Evolutionary conservation across 2,113 vertebrate genomes (phyloP).

Genomic region (Cottus gobio): DNA sequence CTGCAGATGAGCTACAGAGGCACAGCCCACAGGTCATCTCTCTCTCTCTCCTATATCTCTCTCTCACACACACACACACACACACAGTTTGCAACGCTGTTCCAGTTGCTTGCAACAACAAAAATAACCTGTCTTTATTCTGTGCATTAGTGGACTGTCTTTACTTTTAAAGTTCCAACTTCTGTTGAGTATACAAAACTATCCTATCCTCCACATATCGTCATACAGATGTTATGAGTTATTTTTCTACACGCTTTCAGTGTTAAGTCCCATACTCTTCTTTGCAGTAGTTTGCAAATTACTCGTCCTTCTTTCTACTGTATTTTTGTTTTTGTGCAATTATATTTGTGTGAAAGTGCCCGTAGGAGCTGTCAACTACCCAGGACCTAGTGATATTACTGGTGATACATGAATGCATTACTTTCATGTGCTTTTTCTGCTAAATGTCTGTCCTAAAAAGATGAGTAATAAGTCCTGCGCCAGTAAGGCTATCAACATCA

Average conservation of each 20-base stretch:
- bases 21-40: slow-evolving; percentile 75
- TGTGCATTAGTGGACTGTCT: neutral
- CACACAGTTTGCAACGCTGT: neutral
- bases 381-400: neutral
- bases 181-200: neutral
- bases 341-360: neutral
- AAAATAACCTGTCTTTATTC: too few relatives aligned
- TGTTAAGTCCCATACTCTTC: neutral
- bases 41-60: neutral
- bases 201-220: neutral
- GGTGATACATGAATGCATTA: neutral
- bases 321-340: neutral
- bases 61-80: neutral
- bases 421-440: neutral
- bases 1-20: slow-evolving; percentile 79
- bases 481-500: neutral
- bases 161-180: neutral
- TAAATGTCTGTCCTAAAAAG: neutral
- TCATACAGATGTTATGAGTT: neutral
- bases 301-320: neutral
- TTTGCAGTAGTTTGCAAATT: neutral
- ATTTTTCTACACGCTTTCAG: neutral
- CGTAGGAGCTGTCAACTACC: neutral
- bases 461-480: neutral
- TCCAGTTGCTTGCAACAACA: neutral